Evolutionary conservation across 2,113 vertebrate species (phyloP), one percentile per base, ranked within the genome.

Genomic region (Petaurus breviceps): DNA sequence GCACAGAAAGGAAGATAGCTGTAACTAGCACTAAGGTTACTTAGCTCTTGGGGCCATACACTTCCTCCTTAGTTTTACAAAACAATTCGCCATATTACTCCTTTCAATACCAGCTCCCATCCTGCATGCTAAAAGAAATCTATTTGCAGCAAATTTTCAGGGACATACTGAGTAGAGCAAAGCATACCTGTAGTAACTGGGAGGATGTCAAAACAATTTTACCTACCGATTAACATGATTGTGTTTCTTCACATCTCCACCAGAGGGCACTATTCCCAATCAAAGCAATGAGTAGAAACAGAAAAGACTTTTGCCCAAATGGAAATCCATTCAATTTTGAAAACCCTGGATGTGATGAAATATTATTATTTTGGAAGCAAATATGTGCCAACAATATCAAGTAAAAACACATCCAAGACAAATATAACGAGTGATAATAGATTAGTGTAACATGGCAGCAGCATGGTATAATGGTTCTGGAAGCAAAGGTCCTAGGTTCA

Each of bases 211-310:
- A 84, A 43, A 84, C 68, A 84, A 84, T 43, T 77, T 19, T 2
- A 19, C 16, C 37, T n/a, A n/a, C n/a, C 37, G 14, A 77, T 77
- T 19, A 77, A n/a, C 37, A 77, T 16, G 7, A 22, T n/a, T 5
- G 16, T 8, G 8, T 68, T 28, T 84, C 37, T 68, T 37, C n/a
- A 90, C 19, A 92, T 31, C 84, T 94, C 93, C 96, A 96, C 95
- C 93, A 96, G 96, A 47, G 96, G 95, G 93, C 43, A 2, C 92
- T 93, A 37, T 46, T 47, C 49, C 90, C 95, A 10, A 77, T 92
- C 52, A 92, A 54, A 94, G 94, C 47, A 47, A 93, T 28, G 54
- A 84, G 19, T 43, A 43, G 26, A 84, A 43, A 43, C 23, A 8
- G 68, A 84, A 43, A 43, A 1, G 14, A 37, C 4, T 68, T 31